Base-by-base conservation (phyloP, 37 sponge, comb jelly and placozoan species). In the Petrosia ficiformis region DNA sequence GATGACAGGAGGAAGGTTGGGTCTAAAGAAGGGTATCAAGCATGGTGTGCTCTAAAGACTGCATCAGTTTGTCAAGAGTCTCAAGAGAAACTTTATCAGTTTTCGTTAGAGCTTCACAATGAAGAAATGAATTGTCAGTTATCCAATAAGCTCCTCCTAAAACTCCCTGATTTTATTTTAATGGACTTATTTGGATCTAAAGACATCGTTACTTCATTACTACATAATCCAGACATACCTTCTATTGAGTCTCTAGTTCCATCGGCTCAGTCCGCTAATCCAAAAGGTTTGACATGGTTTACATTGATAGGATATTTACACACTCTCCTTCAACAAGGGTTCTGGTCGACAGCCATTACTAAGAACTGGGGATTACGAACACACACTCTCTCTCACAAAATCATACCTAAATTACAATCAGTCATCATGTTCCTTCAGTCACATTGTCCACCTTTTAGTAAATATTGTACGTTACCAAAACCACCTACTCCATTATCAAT, bases 151-250 rank as follows among this genome's bases (percentile, higher is more conserved):
- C 65, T 44, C 10, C 37, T 86, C 4, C 38, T 25, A 29, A 44
- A 60, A 19, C 56, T 86, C 32, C 87, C 87, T 0, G 87, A 80
- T 69, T 86, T 80, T 70, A 71, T 30, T 19, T 76, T 80, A 39
- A 35, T 70, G 36, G 81, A 80, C n/a, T 42, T 86, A 22, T 72
- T 67, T 29, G 19, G 25, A n/a, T 59, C 65, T 22, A 29, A 10
- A 19, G 58, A 33, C 0, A 21, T 3, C 37, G 25, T 6, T 21
- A 19, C 33, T n/a, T 22, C 29, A 4, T 60, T 57, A 1, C 25
- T 4, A 1, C 19, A 31, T 3, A 24, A 36, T 2, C 29, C n/a
- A 21, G 75, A 57, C 40, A 24, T 41, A n/a, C 57, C 60, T n/a
- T 68, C 87, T 16, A 34, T 80, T 2, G 76, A 80, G 22, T 4